Conservation (phyloP, 2,113 vertebrate genomes). For the Planiliza haematocheilus region DNA sequence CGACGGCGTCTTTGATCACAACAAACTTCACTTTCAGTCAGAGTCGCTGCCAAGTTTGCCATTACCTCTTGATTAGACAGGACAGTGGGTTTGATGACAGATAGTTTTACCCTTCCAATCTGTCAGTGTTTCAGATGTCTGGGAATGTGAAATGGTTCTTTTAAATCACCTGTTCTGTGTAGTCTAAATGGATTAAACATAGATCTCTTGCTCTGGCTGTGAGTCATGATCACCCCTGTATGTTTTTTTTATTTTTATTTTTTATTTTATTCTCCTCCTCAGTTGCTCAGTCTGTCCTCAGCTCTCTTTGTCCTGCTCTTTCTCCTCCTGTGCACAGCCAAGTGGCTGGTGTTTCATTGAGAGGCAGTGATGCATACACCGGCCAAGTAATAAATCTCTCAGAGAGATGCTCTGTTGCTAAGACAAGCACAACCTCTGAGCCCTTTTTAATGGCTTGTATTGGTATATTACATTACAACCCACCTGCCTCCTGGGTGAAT, state of each 20-base stretch:
- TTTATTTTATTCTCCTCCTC: constrained; percentile 27
- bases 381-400: constrained; percentile 44
- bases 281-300: constrained; percentile 27
- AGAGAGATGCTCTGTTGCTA: constrained; percentile 32
- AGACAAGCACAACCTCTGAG: constrained; percentile 27
- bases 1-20: constrained; percentile 29
- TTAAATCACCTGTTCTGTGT: constrained; percentile 35
- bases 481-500: constrained; percentile 27
- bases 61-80: constrained; percentile 49
- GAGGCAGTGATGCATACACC: constrained; percentile 31
- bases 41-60: constrained; percentile 34
- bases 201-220: constrained; percentile 19
- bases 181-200: constrained; percentile 42
- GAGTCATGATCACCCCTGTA: constrained; percentile 4
- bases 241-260: constrained; percentile 32
- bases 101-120: background rate
- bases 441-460: constrained; percentile 22
- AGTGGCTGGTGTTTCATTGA: constrained; percentile 41
- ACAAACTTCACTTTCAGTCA: constrained; percentile 41
- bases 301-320: constrained; percentile 7
- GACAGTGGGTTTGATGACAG: constrained; percentile 33
- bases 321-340: constrained; percentile 4
- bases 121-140: constrained; percentile 23
- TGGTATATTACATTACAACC: constrained; percentile 18
- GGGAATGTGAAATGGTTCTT: constrained; percentile 21